A percentile compares a stretch with the other conserved stretches of the same genome.
Evolutionary conservation across 2,113 vertebrate species (phyloP).

Genomic region (Bucco capensis): DNA sequence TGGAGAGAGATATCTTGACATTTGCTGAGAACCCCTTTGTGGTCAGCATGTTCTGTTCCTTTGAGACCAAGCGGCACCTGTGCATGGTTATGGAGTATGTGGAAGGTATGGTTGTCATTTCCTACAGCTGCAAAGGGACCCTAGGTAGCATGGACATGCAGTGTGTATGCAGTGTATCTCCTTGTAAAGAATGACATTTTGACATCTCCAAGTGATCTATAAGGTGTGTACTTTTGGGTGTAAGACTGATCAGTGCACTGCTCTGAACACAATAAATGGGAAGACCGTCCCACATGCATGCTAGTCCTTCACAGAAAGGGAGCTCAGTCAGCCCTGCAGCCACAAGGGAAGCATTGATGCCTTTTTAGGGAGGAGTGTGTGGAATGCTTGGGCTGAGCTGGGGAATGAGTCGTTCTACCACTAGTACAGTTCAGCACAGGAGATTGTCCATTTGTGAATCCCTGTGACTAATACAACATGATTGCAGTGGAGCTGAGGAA

Average conservation of each 20-base stretch:
- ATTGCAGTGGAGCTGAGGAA: neutral
- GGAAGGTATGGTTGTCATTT: constrained; percentile 78
- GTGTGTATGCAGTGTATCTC: too few species aligned
- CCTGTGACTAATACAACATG: neutral
- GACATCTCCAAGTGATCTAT: neutral
- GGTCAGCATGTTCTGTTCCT: constrained; percentile 99
- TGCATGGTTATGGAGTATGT: constrained; percentile 99
- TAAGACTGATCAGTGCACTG: neutral
- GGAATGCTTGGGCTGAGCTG: neutral
- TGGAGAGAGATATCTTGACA: constrained; percentile 94
- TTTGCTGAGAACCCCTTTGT: constrained; percentile 98
- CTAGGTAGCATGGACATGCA: neutral
- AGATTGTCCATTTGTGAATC: neutral
- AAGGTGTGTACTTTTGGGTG: neutral
- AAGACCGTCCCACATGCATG: neutral
- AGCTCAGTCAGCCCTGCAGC: neutral
- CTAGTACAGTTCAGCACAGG: neutral
- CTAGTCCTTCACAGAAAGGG: neutral
- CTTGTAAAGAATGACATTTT: neutral
- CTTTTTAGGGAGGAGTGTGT: neutral
- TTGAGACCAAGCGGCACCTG: constrained; percentile 92
- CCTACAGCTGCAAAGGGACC: neutral
- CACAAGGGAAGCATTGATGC: neutral
- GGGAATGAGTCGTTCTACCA: neutral
- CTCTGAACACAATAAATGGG: neutral